These are phyloP conservation scores for Acanthornis magna DNA, from an alignment of 2,797 vertebrate genomes.

Conservation along the genomic window DNA sequence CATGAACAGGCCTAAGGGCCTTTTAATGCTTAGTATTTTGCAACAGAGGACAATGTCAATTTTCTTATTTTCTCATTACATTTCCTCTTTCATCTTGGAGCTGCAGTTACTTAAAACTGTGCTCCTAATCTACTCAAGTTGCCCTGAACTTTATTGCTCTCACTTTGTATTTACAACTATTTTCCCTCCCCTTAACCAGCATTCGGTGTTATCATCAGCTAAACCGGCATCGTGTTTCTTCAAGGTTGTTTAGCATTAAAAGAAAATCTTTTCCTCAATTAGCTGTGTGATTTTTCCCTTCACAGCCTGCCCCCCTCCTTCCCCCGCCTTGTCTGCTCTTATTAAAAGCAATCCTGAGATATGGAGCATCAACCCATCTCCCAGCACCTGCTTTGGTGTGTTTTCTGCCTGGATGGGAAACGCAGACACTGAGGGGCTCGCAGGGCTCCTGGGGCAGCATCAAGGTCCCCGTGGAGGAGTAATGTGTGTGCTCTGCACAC, in stretches of 20 bases:
- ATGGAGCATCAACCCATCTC: background rate
- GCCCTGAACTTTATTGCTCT: background rate
- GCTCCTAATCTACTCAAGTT: background rate
- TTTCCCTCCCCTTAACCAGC: background rate
- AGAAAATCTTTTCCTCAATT: constrained; percentile 18
- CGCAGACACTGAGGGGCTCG: background rate
- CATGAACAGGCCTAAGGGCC: background rate
- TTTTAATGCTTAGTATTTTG: background rate
- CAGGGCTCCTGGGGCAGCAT: background rate
- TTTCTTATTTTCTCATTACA: background rate
- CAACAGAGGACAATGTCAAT: fast-evolving
- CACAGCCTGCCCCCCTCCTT: background rate
- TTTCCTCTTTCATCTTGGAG: background rate
- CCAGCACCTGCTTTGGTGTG: background rate
- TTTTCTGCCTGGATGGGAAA: background rate
- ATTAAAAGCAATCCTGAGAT: background rate
- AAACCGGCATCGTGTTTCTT: constrained; percentile 2
- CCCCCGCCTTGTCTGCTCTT: background rate
- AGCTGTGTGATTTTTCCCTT: constrained; percentile 10
- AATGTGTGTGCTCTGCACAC: background rate
- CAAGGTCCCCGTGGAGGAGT: background rate
- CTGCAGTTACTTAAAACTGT: background rate
- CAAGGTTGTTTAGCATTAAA: constrained; percentile 33
- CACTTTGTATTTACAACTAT: background rate
- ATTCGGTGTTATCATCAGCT: constrained; percentile 8